A percentile compares a stretch with the other conserved stretches of the same genome.
phyloP scores from a whole-genome alignment of 2,888 invertebrate species.

The Sepiola atlantica region DNA sequence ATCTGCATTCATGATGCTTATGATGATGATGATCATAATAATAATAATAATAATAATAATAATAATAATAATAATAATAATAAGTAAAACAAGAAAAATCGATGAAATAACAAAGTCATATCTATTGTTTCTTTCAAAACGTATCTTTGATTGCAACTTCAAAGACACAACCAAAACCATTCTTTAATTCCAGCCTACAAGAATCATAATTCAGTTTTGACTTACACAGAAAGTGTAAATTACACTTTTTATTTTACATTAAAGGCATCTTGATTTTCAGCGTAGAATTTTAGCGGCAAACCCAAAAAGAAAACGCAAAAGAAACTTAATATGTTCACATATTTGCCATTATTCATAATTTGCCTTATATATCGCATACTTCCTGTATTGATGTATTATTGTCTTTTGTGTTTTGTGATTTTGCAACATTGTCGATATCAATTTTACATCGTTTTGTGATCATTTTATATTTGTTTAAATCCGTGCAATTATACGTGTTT shows the following conservation, averaged over 20 bases:
- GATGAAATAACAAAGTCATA: background rate
- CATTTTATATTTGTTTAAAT: background rate
- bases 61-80: no score
- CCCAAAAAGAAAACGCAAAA: no score
- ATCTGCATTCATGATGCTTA: background rate
- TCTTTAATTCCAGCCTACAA: slow-evolving; percentile 32
- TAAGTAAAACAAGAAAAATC: background rate
- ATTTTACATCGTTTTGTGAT: background rate
- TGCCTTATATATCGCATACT: background rate
- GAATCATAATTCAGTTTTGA: slow-evolving; percentile 1
- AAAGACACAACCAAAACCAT: slow-evolving; percentile 13
- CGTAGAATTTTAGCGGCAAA: background rate
- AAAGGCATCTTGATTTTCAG: slow-evolving; percentile 4
- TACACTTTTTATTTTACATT: slow-evolving; percentile 32
- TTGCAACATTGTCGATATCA: background rate
- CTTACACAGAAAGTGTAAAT: background rate
- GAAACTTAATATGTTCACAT: background rate
- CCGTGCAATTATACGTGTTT: background rate
- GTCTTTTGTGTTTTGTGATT: background rate
- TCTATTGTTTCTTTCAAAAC: slow-evolving; percentile 10
- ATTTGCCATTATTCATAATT: background rate
- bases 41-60: no score
- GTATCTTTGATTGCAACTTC: slow-evolving; percentile 32
- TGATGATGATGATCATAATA: background rate
- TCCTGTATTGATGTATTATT: background rate